Conservation (phyloP, 2,888 invertebrate genomes). For the Pseudanteris insignis region DNA sequence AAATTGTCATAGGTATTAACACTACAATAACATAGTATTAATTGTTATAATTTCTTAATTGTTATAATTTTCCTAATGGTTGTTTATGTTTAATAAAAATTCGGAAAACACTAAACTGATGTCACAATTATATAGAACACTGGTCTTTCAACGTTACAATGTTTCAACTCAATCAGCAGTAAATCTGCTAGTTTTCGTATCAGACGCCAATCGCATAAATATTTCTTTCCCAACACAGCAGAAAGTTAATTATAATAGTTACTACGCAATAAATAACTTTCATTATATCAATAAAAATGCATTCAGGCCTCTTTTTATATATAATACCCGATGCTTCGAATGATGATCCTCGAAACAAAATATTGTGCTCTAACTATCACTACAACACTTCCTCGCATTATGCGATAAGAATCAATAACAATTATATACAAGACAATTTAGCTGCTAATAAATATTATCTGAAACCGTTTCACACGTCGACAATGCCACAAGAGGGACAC, state of each 20-base stretch:
- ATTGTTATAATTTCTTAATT: too few relatives aligned
- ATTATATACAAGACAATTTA: constrained; percentile 42
- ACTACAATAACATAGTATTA: too few relatives aligned
- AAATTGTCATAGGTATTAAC: too few relatives aligned
- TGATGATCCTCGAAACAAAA: constrained; percentile 13
- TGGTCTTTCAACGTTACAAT: not conserved
- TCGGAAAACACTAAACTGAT: not conserved
- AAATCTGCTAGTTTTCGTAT: constrained; percentile 15
- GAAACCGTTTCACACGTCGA: too few relatives aligned
- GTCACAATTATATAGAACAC: not conserved
- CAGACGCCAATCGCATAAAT: constrained; percentile 17
- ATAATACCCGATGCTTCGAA: constrained; percentile 16
- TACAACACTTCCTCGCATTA: constrained; percentile 35
- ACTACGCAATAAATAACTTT: constrained; percentile 25
- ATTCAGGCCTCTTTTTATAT: constrained; percentile 37
- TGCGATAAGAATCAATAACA: constrained; percentile 30
- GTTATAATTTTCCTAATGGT: too few relatives aligned
- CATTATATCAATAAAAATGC: constrained; percentile 29
- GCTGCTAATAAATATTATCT: too few relatives aligned
- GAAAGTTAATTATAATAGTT: constrained; percentile 23
- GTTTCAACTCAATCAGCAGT: not conserved
- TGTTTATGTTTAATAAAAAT: too few relatives aligned
- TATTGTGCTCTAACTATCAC: constrained; percentile 38
- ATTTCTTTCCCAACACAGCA: constrained; percentile 36
- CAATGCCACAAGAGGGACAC: too few relatives aligned